Conservation (phyloP, 1,140 invertebrate species). For the Drosophila melanogaster region DNA sequence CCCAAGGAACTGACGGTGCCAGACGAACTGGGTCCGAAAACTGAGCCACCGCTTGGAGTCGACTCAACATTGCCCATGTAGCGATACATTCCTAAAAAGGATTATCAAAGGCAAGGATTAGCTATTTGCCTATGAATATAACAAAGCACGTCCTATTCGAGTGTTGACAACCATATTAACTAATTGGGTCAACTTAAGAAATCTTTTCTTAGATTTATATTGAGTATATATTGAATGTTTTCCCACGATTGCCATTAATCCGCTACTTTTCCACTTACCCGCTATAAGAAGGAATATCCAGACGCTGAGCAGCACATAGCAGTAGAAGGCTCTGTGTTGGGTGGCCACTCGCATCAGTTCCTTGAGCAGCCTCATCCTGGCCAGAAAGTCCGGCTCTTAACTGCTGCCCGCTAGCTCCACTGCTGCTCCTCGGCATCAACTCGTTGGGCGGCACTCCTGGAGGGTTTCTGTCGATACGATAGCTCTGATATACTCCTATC, state of each 20-base stretch:
- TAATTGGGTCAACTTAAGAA: too few species aligned
- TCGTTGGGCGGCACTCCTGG: constrained; percentile 51
- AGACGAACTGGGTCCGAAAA: constrained; percentile 18
- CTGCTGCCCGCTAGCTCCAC: constrained; percentile 13
- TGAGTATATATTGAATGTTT: too few species aligned
- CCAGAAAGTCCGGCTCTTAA: constrained; percentile 27
- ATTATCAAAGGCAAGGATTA: background rate
- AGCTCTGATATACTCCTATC: constrained; percentile 19
- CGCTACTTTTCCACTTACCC: constrained; percentile 84
- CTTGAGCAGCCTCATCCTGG: constrained; percentile 84
- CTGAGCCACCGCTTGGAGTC: constrained; percentile 22
- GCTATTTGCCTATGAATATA: too few species aligned
- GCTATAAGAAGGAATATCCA: constrained; percentile 92
- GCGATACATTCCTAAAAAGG: constrained; percentile 89
- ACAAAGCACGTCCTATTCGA: too few species aligned
- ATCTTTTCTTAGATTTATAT: too few species aligned
- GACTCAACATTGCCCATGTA: constrained; percentile 86
- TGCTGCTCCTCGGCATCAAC: constrained; percentile 19
- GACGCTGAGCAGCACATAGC: constrained; percentile 90
- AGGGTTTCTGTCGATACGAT: constrained; percentile 26
- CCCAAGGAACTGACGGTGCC: constrained; percentile 50
- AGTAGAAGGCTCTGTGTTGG: constrained; percentile 90
- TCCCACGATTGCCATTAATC: too few species aligned
- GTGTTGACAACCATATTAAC: too few species aligned
- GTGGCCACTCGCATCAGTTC: constrained; percentile 89